Conservation (phyloP, 2,888 invertebrate species). For the Camptogramma bilineatum region DNA sequence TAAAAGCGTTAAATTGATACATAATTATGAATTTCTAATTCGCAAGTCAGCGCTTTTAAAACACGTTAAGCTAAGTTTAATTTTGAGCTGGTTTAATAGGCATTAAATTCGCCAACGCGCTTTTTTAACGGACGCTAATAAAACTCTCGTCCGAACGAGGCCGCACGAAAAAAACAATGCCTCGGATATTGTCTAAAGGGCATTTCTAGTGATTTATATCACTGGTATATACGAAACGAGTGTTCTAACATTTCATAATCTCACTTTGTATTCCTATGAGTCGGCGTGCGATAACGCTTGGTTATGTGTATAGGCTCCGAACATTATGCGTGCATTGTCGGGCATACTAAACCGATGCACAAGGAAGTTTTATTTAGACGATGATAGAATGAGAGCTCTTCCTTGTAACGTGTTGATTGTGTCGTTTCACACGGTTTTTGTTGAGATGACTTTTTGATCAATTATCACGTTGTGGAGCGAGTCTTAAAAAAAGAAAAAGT, state of each 20-base stretch:
- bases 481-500: not conserved
- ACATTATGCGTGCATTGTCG: constrained; percentile 33
- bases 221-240: constrained; percentile 7
- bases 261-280: constrained; percentile 42
- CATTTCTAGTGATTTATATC: too few relatives aligned
- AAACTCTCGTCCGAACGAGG: too few relatives aligned
- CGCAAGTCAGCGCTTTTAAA: too few relatives aligned
- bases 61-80: too few relatives aligned
- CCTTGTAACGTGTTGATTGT: constrained; percentile 16
- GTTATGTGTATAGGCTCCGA: constrained; percentile 24
- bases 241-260: constrained; percentile 42
- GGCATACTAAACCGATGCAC: constrained; percentile 40
- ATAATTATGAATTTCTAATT: too few relatives aligned
- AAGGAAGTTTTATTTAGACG: constrained; percentile 18
- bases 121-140: too few relatives aligned
- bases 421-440: constrained; percentile 21
- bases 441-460: constrained; percentile 11
- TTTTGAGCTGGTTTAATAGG: too few relatives aligned
- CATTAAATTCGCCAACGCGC: too few relatives aligned
- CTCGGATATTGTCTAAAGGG: too few relatives aligned
- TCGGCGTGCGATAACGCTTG: constrained; percentile 35
- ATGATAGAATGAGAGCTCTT: constrained; percentile 22
- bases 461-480: not conserved
- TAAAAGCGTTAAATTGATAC: too few relatives aligned
- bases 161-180: too few relatives aligned